Evolutionary conservation across 1,140 invertebrate species (phyloP).

Genomic region (Antheraea mylitta): DNA sequence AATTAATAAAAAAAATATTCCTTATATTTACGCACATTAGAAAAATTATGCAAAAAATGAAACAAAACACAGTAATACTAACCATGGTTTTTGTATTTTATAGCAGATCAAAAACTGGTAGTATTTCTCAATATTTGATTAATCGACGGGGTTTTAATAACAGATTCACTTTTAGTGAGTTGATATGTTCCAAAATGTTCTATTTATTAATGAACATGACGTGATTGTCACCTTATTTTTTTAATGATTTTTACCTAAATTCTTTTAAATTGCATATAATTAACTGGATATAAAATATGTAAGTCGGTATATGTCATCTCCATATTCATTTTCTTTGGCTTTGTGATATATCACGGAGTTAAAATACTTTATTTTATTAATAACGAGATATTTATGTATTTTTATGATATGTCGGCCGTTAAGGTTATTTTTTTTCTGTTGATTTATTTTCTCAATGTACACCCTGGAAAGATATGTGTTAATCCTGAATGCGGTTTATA

Average conservation of each 20-base stretch:
- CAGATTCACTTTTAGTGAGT: slow-evolving; percentile 47
- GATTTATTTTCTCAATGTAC: slow-evolving; percentile 29
- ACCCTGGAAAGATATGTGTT: slow-evolving; percentile 73
- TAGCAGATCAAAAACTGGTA: not conserved
- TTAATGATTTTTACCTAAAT: not conserved
- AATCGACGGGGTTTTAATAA: not conserved
- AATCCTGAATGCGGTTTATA: slow-evolving; percentile 48
- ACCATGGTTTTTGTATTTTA: slow-evolving; percentile 32
- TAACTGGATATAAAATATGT: slow-evolving; percentile 1
- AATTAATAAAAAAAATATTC: slow-evolving; percentile 46
- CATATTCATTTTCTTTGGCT: slow-evolving; percentile 67
- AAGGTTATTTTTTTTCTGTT: not conserved
- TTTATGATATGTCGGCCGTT: slow-evolving; percentile 66
- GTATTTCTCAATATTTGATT: not conserved
- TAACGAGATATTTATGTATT: slow-evolving; percentile 39
- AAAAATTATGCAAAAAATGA: slow-evolving; percentile 34
- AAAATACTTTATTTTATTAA: slow-evolving; percentile 52
- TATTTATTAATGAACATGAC: slow-evolving; percentile 52
- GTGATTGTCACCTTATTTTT: slow-evolving; percentile 29
- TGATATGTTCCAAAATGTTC: slow-evolving; percentile 43
- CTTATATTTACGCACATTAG: slow-evolving; percentile 30
- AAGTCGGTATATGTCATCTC: slow-evolving; percentile 45
- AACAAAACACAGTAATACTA: slow-evolving; percentile 10
- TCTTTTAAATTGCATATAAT: not conserved
- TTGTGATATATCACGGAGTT: slow-evolving; percentile 74